Percentiles rank a stretch among this genome's conserved stretches.
phyloP scores from a whole-genome alignment of 1,140 invertebrate genomes.

The Diplogasteroides magnus region DNA sequence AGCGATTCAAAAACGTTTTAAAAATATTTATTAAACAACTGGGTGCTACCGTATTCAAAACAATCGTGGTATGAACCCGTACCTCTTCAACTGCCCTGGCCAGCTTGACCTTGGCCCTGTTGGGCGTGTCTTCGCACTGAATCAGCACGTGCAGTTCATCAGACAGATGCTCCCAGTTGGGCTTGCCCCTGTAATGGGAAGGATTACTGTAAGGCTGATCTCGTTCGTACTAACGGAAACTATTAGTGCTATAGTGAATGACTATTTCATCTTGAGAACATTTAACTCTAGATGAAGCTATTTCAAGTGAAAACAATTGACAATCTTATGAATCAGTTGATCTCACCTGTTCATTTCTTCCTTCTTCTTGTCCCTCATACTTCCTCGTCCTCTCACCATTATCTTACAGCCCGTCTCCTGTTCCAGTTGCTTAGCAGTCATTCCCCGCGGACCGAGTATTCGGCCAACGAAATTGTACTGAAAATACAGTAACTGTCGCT shows the following conservation, averaged over 20 bases:
- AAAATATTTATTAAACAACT: too few relatives aligned
- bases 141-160: constrained; percentile 97
- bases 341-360: constrained; percentile 77
- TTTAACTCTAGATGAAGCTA: neutral
- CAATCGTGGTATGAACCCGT: too few relatives aligned
- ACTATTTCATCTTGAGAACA: too few relatives aligned
- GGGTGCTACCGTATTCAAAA: too few relatives aligned
- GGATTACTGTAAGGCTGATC: too few relatives aligned
- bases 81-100: constrained; percentile 85
- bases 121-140: constrained; percentile 95
- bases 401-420: constrained; percentile 99
- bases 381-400: constrained; percentile 99
- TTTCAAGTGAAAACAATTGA: neutral
- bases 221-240: too few relatives aligned
- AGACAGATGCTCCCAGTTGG: constrained; percentile 98
- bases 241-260: too few relatives aligned
- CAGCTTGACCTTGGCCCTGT: constrained; percentile 86
- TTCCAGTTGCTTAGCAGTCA: constrained; percentile 99
- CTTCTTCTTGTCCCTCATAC: constrained; percentile 99
- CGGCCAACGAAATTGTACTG: constrained; percentile 98
- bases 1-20: too few relatives aligned
- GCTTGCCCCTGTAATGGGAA: constrained; percentile 80
- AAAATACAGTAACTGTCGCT: too few relatives aligned
- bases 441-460: constrained; percentile 94
- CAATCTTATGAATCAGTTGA: neutral